A percentile compares a stretch with the other conserved stretches of the same genome.
phyloP scores from a whole-genome alignment of 92 coral and sea anemone species.

The Porites evermanni region DNA sequence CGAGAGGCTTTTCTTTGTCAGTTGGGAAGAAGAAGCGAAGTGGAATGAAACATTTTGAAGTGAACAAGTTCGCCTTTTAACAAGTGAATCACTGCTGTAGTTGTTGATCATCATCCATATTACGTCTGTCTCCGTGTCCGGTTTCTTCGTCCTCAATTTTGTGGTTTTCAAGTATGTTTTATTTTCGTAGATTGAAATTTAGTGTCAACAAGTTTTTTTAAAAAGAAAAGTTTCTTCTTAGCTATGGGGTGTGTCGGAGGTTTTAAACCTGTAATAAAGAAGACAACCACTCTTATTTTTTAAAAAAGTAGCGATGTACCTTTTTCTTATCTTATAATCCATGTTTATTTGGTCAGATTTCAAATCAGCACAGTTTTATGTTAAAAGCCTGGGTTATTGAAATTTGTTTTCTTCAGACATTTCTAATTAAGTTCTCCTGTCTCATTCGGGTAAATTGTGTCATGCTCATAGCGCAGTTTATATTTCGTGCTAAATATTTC shows the following conservation, averaged over 20 bases:
- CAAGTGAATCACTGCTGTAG: not conserved
- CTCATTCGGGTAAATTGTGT: conserved; percentile 37
- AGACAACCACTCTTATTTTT: not conserved
- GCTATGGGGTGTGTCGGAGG: not conserved
- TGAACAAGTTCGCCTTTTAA: not conserved
- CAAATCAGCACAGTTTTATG: not conserved
- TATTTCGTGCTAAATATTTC: conserved; percentile 13
- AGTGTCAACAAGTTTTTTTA: not conserved
- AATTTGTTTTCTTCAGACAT: conserved; percentile 46
- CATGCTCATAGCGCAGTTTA: conserved; percentile 14
- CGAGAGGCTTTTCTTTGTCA: conserved; percentile 7
- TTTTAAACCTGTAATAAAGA: conserved; percentile 8
- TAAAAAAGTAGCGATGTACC: conserved; percentile 2
- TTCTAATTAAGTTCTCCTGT: conserved; percentile 41
- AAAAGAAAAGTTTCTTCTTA: not conserved
- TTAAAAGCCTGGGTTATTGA: conserved; percentile 33
- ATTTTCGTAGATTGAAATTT: conserved; percentile 2
- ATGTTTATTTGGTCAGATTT: conserved; percentile 37
- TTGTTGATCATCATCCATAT: not conserved
- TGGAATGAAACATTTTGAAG: not conserved
- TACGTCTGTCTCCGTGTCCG: conserved; percentile 3
- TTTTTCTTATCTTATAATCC: not conserved
- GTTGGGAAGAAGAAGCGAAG: not conserved
- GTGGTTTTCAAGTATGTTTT: not conserved
- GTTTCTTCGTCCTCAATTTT: not conserved